Percentiles rank a stretch among this genome's conserved stretches.
These are phyloP conservation scores for Argyrosomus regius DNA, from an alignment of 2,797 vertebrate genomes.

Conservation along the genomic window DNA sequence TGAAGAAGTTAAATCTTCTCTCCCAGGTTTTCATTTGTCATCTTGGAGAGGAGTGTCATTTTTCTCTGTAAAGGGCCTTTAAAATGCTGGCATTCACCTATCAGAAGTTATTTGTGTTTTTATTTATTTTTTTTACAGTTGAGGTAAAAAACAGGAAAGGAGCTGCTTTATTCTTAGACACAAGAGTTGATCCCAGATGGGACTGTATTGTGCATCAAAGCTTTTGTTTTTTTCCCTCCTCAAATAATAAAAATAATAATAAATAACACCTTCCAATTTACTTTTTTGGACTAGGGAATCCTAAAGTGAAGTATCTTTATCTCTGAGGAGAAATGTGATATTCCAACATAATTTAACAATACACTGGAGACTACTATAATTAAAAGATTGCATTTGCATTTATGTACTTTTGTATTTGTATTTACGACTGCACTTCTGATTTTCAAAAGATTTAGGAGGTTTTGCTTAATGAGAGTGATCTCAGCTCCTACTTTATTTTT, in stretches of 20 bases:
- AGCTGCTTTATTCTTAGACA: constrained; percentile 47
- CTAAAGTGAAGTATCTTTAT: constrained; percentile 26
- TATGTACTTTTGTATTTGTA: background rate
- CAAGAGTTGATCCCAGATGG: constrained; percentile 50
- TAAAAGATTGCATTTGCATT: constrained; percentile 33
- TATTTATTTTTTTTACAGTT: constrained; percentile 28
- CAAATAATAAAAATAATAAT: background rate
- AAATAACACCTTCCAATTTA: constrained; percentile 2
- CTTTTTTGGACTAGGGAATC: constrained; percentile 32
- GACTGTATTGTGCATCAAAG: constrained; percentile 55
- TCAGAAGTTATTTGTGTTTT: constrained; percentile 38
- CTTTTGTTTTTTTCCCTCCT: constrained; percentile 2
- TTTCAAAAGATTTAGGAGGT: constrained; percentile 85
- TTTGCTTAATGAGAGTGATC: constrained; percentile 86
- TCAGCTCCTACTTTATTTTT: constrained; percentile 49
- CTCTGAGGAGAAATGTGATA: constrained; percentile 14
- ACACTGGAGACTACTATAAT: constrained; percentile 30
- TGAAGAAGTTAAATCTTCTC: constrained; percentile 43
- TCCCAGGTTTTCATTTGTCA: constrained; percentile 53
- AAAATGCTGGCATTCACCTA: constrained; percentile 34
- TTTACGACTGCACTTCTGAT: constrained; percentile 68
- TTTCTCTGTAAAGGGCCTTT: constrained; percentile 33
- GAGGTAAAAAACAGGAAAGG: constrained; percentile 47
- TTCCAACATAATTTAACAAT: constrained; percentile 33
- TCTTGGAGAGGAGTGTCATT: constrained; percentile 40